Evolutionary conservation across 2,888 invertebrate species (phyloP).

Genomic region (Agriopis marginaria): DNA sequence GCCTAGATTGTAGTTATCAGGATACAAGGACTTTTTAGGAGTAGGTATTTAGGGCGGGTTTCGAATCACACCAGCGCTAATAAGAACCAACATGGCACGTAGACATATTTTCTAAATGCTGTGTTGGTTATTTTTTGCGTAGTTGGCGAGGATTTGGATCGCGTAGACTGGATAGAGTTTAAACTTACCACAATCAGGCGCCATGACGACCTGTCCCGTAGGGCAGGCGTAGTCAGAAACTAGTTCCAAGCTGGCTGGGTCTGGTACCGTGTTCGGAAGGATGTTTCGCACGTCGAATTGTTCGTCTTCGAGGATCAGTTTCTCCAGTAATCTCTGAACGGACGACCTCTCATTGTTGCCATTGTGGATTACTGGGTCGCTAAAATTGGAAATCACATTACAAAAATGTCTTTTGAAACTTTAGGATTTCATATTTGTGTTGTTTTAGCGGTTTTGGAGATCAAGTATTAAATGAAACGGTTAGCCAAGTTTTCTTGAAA

Average conservation of each 20-base stretch:
- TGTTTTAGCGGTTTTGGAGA: not conserved
- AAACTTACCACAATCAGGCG: conserved; percentile 94
- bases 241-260: conserved; percentile 95
- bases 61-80: too few relatives aligned
- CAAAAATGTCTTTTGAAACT: not conserved
- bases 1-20: too few relatives aligned
- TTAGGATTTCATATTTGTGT: not conserved
- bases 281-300: conserved; percentile 97
- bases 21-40: too few relatives aligned
- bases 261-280: conserved; percentile 97
- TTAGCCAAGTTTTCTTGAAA: not conserved
- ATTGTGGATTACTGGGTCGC: conserved; percentile 95
- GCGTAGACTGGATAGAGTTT: not conserved
- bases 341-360: conserved; percentile 95
- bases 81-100: too few relatives aligned
- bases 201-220: conserved; percentile 96
- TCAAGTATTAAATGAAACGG: not conserved
- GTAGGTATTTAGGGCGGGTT: too few relatives aligned
- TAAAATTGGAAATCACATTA: conserved; percentile 67
- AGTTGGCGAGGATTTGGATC: not conserved
- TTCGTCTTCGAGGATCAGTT: conserved; percentile 96
- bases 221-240: conserved; percentile 97
- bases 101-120: too few relatives aligned
- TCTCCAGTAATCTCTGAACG: conserved; percentile 94
- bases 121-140: too few relatives aligned